A percentile compares a stretch with the other conserved stretches of the same genome.
These are phyloP conservation scores for Zaprionus obscuricornis DNA, from an alignment of 2,888 invertebrate genomes.

Conservation along the genomic window DNA sequence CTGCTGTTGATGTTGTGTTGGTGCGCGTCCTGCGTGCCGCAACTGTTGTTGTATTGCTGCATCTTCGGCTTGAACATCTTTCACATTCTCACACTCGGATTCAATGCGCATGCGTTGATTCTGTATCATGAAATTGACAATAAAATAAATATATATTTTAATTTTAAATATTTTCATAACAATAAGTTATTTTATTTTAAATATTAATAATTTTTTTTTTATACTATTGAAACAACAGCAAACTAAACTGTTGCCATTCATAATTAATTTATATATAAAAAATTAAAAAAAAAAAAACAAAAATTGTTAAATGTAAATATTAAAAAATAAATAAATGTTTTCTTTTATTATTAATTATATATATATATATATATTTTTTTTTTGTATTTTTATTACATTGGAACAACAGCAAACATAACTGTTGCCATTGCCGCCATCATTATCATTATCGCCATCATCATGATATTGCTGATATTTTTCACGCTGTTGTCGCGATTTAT, in stretches of 20 bases:
- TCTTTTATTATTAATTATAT: no score
- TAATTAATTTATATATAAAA: no score
- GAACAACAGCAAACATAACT: conserved; percentile 81
- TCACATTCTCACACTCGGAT: conserved; percentile 77
- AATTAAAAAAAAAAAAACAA: no score
- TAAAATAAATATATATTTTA: conserved; percentile 3
- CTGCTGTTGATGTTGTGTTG: conserved; percentile 56
- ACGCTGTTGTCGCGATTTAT: conserved; percentile 56
- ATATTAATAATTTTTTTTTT: no score
- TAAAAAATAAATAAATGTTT: no score
- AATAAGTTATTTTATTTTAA: conserved; percentile 58
- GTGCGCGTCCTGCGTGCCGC: conserved; percentile 50
- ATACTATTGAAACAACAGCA: conserved; percentile 82
- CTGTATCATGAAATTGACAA: conserved; percentile 57
- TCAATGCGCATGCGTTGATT: conserved; percentile 82
- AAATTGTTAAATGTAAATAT: no score
- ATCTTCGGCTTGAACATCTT: conserved; percentile 62
- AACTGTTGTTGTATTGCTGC: conserved; percentile 46
- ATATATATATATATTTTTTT: no score
- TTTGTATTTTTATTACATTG: no score
- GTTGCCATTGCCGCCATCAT: conserved; percentile 26
- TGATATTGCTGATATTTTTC: conserved; percentile 27
- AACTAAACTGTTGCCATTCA: conserved; percentile 60
- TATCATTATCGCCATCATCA: conserved; percentile 34
- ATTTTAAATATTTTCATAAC: no score